Evolutionary conservation across 1,140 invertebrate genomes (phyloP), one percentile per base, ranked within the genome.

Genomic region (Pinna nobilis): DNA sequence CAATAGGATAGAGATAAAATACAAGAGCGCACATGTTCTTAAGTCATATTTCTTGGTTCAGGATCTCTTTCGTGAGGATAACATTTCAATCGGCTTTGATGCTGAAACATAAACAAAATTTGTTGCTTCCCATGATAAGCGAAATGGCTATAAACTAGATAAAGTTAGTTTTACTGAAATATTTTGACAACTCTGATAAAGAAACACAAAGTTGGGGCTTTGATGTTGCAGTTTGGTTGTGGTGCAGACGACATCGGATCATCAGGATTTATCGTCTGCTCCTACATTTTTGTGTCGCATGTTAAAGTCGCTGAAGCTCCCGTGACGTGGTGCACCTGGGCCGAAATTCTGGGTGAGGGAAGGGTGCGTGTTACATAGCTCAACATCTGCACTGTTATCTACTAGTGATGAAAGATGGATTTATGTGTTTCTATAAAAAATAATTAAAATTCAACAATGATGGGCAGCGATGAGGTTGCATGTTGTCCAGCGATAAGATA

Each of bases 31-130:
- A 63, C 59, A 63, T 63, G 59, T 63, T 63, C 39, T 63, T 33
- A 63, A 44, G 59, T 63, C 39, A 35, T 63, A 44, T 41, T 63
- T 63, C 59, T 37, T 63, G 33, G 32, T 41, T 63, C 35, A 33
- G 15, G 25, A 32, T 63, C 20, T 63, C 37, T 37, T 23, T 37
- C 59, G 9, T 63, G 28, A 63, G 37, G 59, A 35, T 63, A 33
- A 63, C 59, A 63, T 63, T 63, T 63, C 59, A 44, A 41, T 18
- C 51, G 15, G 32, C 66, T 69, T 69, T 69, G 66, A 69, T 44
- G 66, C 66, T 59, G 39, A 33, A 57, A 49, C 53, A 69, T 69
- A 69, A 69, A 69, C 66, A 69, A 69, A 69, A 69, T 69, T 69
- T 69, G 66, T 69, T 57, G 66, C 66, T 39, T 41, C 37, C 66